Conservation (phyloP, 2,113 vertebrate genomes). For the Glaucidium brasilianum region DNA sequence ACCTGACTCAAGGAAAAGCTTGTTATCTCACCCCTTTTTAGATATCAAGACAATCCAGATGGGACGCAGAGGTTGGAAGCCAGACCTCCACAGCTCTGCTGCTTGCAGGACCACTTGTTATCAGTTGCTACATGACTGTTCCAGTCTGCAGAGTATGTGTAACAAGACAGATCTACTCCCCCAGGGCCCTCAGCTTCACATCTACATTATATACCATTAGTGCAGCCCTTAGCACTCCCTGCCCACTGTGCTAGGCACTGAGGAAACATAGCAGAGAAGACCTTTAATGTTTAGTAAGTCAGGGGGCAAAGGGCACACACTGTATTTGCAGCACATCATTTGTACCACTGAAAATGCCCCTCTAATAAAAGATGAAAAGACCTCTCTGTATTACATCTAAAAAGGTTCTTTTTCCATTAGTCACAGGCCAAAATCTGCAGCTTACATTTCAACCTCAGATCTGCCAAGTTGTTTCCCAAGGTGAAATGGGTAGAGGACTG, state of each 20-base stretch:
- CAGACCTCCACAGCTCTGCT: background rate
- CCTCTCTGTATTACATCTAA: background rate
- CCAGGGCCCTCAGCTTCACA: background rate
- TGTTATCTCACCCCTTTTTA: background rate
- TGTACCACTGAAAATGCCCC: background rate
- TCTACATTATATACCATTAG: background rate
- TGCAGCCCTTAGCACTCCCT: background rate
- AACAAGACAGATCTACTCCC: background rate
- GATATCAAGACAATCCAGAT: conserved; percentile 8
- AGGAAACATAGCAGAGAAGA: background rate
- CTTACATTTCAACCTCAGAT: background rate
- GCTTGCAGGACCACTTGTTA: background rate
- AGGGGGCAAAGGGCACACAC: background rate
- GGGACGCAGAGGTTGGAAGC: background rate
- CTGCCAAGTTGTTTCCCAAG: background rate
- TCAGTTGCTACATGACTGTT: background rate
- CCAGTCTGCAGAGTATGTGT: background rate
- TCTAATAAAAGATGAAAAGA: background rate
- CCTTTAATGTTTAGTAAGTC: background rate
- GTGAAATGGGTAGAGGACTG: background rate
- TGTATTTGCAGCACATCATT: background rate
- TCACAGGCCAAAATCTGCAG: background rate
- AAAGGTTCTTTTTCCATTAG: background rate
- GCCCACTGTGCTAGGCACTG: background rate
- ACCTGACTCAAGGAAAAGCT: background rate